Evolutionary conservation across 2,797 vertebrate species (phyloP), one percentile per base, ranked within the genome.

Genomic region (Neosilurus hyrtlii): DNA sequence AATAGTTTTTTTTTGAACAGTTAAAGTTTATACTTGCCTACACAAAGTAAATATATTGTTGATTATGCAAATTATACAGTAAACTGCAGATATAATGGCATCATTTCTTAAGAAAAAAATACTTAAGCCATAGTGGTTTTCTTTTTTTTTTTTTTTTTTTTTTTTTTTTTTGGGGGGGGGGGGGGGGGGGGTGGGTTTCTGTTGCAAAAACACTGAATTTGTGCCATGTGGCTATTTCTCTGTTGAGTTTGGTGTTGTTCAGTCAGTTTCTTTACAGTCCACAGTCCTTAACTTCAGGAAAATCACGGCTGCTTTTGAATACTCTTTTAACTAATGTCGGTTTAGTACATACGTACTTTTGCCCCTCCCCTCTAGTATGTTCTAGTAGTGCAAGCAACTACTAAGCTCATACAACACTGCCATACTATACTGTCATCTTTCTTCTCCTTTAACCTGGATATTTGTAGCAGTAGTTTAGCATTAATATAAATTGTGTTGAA

Each of bases 181-280:
- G n/a, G n/a, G n/a, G n/a, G n/a, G n/a, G n/a, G 82, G 0, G 91
- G 84, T 0, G 94, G 93, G 61, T 96, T 87, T 57, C n/a, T 24
- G 61, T 62, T 62, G n/a, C n/a, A 62, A 24, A 62, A 24, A 43
- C 43, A 43, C 8, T n/a, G 9, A n/a, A 3, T 24, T 62, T n/a
- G 22, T 24, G 22, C 9, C 61, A 62, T 61, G 4, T 8, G 43
- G 43, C 8, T 22, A 61, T 61, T 59, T 20, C 18, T 59, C 4
- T 59, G 57, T 59, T 9, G 59, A 61, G 9, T 62, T 62, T 22
- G 9, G 9, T 62, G 59, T 61, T 43, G 59, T n/a, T 61, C 22
- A 20, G 18, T 59, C 57, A 20, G 4, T 59, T 8, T 9, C 8
- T n/a, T n/a, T 77, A 62, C 77, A 96, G 43, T 43, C 43, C 8